phyloP scores from a whole-genome alignment of 1,140 invertebrate genomes.

The Drosophila pruinosa region DNA sequence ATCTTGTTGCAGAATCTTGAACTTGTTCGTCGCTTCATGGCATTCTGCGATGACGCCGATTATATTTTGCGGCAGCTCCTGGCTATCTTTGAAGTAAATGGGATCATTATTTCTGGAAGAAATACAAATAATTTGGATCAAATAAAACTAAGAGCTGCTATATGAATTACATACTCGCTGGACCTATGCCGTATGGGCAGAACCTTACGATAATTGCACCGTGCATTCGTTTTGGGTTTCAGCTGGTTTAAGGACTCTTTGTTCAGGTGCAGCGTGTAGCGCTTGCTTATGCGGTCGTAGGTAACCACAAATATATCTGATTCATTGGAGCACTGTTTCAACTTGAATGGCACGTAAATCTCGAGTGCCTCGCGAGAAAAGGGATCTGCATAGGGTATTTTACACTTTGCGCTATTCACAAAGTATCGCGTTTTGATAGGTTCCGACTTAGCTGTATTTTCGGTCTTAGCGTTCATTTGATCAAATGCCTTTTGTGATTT shows the following conservation, averaged over 20 bases:
- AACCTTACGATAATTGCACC: conserved; percentile 29
- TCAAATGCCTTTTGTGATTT: no score
- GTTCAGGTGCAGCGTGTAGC: conserved; percentile 21
- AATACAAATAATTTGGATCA: no score
- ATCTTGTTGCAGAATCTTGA: conserved; percentile 30
- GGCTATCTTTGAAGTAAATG: not conserved
- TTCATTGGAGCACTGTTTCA: conserved; percentile 16
- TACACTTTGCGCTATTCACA: conserved; percentile 41
- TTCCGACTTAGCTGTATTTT: not conserved
- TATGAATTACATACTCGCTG: conserved; percentile 13
- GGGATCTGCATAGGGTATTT: conserved; percentile 44
- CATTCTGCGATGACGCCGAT: conserved; percentile 39
- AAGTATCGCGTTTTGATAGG: conserved; percentile 22
- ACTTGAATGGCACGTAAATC: conserved; percentile 6
- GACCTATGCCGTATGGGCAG: not conserved
- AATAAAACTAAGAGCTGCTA: no score
- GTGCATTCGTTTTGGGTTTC: not conserved
- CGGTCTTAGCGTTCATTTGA: no score
- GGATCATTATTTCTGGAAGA: not conserved
- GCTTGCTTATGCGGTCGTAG: not conserved
- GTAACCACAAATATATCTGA: conserved; percentile 7
- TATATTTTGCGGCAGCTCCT: not conserved
- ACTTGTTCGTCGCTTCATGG: not conserved
- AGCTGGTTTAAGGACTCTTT: not conserved
- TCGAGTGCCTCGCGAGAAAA: conserved; percentile 7